Evolutionary conservation across 2,113 vertebrate species (phyloP).

Genomic region (Podarcis muralis): DNA sequence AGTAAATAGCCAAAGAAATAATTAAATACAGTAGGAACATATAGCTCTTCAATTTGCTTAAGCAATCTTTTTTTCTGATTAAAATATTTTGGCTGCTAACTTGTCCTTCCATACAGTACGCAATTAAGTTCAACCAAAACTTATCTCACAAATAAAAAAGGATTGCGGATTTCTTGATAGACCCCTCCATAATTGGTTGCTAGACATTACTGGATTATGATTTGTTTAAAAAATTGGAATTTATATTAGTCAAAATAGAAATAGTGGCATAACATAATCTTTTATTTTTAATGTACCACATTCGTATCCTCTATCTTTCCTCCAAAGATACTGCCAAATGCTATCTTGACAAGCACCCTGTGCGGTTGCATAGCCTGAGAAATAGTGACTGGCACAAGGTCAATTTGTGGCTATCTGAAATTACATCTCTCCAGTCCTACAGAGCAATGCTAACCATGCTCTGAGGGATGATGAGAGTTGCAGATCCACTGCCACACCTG

Average conservation of each 20-base stretch:
- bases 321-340: background rate
- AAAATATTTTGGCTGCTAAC: background rate
- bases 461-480: too few species aligned
- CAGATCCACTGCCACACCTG: too few species aligned
- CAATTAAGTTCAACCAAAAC: background rate
- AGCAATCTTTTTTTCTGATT: background rate
- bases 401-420: background rate
- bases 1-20: background rate
- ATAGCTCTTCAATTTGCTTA: background rate
- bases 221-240: background rate
- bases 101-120: background rate
- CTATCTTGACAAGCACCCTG: background rate
- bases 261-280: accelerated
- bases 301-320: background rate
- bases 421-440: background rate
- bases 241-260: background rate
- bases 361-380: background rate
- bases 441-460: too few species aligned
- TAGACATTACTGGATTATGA: background rate
- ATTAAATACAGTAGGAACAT: background rate
- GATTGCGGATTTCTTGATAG: background rate
- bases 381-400: background rate
- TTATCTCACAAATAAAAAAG: background rate
- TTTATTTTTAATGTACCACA: background rate
- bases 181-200: background rate